Evolutionary conservation across 2,888 invertebrate species (phyloP).

Genomic region (Eupeodes luniger): DNA sequence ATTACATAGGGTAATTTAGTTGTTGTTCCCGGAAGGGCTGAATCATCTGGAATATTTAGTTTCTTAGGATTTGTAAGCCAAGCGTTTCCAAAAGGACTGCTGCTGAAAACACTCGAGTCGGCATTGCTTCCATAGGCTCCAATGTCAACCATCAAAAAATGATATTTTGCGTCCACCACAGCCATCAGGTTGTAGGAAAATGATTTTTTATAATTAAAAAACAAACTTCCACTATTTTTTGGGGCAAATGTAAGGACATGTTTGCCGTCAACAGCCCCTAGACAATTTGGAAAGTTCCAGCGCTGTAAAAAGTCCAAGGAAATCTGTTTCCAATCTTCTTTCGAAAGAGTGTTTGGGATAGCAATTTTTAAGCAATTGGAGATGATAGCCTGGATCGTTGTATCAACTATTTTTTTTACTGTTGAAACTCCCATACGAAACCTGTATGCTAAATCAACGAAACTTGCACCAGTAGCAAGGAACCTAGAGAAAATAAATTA

Average conservation of each 20-base stretch:
- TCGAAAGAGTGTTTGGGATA: not conserved
- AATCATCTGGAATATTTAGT: not conserved
- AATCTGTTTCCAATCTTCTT: not conserved
- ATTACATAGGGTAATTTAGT: slow-evolving; percentile 5
- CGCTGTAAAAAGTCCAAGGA: not conserved
- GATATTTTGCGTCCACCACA: slow-evolving; percentile 13
- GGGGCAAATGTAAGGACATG: slow-evolving; percentile 16
- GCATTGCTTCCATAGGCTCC: slow-evolving; percentile 25
- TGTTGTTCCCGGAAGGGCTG: slow-evolving; percentile 13
- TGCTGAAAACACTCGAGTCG: not conserved
- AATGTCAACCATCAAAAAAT: slow-evolving; percentile 9
- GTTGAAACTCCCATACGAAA: slow-evolving; percentile 5
- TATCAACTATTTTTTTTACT: not conserved
- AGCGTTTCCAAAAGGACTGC: slow-evolving; percentile 2
- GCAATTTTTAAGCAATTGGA: slow-evolving; percentile 4
- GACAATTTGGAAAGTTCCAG: slow-evolving; percentile 28
- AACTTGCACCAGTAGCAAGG: slow-evolving; percentile 10
- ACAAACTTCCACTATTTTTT: not conserved
- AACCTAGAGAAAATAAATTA: not conserved
- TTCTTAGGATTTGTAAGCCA: not conserved
- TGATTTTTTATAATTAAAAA: slow-evolving; percentile 10
- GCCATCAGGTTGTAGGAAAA: slow-evolving; percentile 19
- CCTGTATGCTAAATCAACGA: not conserved
- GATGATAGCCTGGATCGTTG: not conserved
- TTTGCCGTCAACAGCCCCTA: slow-evolving; percentile 10